Conservation (phyloP, 1,140 invertebrate species). For the Drosophila bifasciata region DNA sequence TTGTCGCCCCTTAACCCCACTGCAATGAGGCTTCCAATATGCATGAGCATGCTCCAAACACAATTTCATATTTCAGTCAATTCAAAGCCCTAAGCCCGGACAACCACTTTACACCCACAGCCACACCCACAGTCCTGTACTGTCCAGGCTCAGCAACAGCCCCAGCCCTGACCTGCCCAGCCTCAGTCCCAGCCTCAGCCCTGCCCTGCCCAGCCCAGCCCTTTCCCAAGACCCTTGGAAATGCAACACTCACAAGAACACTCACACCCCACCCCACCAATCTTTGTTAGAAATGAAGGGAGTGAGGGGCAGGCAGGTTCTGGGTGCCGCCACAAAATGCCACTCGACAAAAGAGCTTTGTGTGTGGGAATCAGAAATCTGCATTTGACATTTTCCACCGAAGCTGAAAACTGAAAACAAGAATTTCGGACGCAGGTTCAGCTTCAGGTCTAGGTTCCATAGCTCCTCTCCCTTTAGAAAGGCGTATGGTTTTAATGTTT, state of each 20-base stretch:
- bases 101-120: background rate
- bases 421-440: constrained; percentile 10
- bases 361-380: constrained; percentile 21
- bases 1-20: too few species aligned
- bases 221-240: too few species aligned
- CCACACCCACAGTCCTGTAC: background rate
- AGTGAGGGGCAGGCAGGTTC: background rate
- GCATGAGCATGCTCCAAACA: constrained; percentile 22
- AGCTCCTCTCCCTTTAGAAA: constrained; percentile 20
- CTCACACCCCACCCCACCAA: too few species aligned
- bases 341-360: constrained; percentile 20
- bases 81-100: constrained; percentile 8
- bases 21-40: constrained; percentile 29
- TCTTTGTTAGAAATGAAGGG: background rate
- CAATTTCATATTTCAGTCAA: constrained; percentile 23
- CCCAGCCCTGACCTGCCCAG: too few species aligned
- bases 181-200: too few species aligned
- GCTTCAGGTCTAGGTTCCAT: constrained; percentile 3
- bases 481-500: constrained; percentile 33
- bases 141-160: too few species aligned
- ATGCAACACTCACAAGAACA: constrained; percentile 3
- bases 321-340: constrained; percentile 22
- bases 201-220: too few species aligned
- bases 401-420: background rate
- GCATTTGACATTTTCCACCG: constrained; percentile 42